A percentile compares a stretch with the other conserved stretches of the same genome.
Conservation (phyloP, 2,888 invertebrate species). For the Hetaerina titia region DNA sequence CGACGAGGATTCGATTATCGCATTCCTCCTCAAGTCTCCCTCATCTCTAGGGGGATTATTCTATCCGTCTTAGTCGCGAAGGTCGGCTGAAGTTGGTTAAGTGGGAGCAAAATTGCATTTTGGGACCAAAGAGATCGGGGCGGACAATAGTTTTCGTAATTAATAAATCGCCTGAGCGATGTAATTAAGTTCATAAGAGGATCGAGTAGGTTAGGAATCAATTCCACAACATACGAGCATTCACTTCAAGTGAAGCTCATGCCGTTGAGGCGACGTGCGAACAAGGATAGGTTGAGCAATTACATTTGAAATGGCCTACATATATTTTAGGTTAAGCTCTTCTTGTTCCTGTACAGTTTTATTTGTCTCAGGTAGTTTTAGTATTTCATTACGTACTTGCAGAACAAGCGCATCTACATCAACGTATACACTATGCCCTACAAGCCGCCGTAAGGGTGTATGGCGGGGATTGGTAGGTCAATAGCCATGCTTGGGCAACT, state of each 20-base stretch:
- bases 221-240: background rate
- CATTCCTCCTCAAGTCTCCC: background rate
- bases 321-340: too few species aligned
- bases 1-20: conserved; percentile 11
- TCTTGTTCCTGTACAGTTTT: too few species aligned
- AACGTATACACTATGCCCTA: too few species aligned
- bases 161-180: background rate
- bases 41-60: background rate
- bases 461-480: too few species aligned
- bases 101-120: background rate
- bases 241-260: background rate
- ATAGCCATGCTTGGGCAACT: too few species aligned
- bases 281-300: too few species aligned
- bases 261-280: too few species aligned
- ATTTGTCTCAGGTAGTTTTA: too few species aligned
- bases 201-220: background rate
- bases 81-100: background rate
- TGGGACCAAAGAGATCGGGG: background rate
- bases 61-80: background rate
- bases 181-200: background rate
- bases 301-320: too few species aligned
- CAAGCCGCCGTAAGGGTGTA: too few species aligned
- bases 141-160: background rate
- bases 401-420: too few species aligned
- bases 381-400: too few species aligned